phyloP scores from a whole-genome alignment of 2,888 invertebrate genomes.

The Seira sanloemensis region DNA sequence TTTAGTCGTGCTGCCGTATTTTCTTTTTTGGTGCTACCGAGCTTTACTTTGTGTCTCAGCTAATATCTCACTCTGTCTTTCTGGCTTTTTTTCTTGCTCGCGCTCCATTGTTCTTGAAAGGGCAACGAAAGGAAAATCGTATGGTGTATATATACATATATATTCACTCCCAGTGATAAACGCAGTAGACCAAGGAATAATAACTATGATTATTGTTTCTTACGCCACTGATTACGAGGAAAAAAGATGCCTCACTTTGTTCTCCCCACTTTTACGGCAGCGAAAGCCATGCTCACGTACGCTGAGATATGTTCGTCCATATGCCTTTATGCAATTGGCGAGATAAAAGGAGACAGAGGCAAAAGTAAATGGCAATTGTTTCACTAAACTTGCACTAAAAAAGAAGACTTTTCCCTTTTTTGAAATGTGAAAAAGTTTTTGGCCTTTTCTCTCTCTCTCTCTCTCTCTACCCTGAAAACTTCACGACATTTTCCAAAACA shows the following conservation, averaged over 20 bases:
- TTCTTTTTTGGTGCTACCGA: neutral
- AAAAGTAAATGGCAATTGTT: neutral
- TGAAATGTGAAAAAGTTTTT: neutral
- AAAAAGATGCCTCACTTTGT: no score
- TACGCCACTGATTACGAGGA: neutral
- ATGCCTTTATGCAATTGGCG: no score
- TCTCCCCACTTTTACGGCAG: no score
- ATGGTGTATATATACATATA: no score
- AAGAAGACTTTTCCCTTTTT: no score
- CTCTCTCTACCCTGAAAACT: neutral
- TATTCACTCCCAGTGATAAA: neutral
- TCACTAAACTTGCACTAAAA: neutral
- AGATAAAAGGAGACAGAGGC: no score
- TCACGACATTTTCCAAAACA: neutral
- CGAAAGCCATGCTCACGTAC: neutral
- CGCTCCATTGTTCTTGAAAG: neutral
- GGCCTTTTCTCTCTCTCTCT: neutral
- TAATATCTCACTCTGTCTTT: neutral
- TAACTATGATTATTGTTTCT: conserved; percentile 14
- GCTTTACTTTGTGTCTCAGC: neutral
- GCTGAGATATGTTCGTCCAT: neutral
- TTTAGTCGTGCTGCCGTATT: neutral
- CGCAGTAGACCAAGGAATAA: conserved; percentile 1
- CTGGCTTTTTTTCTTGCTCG: neutral
- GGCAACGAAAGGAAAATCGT: conserved; percentile 1